Percentiles rank a stretch among this genome's conserved stretches.
phyloP scores from a whole-genome alignment of 2,888 invertebrate genomes.

The Rhagophthalmus giganteus region DNA sequence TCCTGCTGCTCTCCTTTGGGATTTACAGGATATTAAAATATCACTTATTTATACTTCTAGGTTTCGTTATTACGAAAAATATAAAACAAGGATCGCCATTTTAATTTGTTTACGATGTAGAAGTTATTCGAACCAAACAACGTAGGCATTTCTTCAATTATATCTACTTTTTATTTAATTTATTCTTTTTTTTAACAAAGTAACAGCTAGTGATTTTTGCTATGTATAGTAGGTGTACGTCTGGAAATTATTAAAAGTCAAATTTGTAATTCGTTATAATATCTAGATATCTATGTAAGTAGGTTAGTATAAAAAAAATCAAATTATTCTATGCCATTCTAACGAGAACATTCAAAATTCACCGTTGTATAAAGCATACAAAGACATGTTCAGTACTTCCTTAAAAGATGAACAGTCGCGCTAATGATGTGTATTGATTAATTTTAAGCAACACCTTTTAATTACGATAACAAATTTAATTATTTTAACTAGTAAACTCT shows the following conservation, averaged over 20 bases:
- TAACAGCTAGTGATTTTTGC: no score
- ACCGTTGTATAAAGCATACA: neutral
- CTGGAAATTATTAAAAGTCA: no score
- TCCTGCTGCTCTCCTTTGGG: slow-evolving; percentile 27
- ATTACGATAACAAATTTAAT: slow-evolving; percentile 26
- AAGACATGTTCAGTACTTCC: neutral
- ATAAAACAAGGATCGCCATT: neutral
- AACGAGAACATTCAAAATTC: no score
- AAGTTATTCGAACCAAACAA: neutral
- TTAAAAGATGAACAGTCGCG: slow-evolving; percentile 13
- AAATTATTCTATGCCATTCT: no score
- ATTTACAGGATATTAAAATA: slow-evolving; percentile 32
- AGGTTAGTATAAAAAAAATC: no score
- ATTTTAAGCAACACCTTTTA: slow-evolving; percentile 19
- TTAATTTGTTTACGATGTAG: neutral
- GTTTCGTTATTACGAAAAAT: slow-evolving; percentile 17
- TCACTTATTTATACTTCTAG: slow-evolving; percentile 23
- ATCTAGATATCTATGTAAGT: no score
- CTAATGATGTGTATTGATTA: slow-evolving; percentile 23
- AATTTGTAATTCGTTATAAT: no score
- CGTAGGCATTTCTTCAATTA: neutral
- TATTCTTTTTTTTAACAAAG: neutral
- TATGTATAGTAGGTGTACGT: no score
- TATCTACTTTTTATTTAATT: neutral
- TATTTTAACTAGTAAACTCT: slow-evolving; percentile 3